Conservation (phyloP, 2,888 invertebrate genomes). For the Phlogophora meticulosa region DNA sequence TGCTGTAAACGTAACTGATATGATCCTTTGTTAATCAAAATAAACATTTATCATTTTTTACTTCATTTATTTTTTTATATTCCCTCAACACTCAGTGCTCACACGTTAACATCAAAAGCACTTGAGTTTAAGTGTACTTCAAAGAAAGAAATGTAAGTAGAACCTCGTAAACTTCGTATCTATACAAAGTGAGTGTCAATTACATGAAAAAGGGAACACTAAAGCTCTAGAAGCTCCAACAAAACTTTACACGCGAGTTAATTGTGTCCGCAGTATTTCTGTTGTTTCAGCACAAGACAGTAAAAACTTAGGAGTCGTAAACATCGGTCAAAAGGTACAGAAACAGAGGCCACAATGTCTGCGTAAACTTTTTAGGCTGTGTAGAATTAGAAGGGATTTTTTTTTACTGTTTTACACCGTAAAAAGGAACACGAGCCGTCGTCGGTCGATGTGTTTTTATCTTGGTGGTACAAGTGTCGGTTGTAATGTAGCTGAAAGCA, state of each 20-base stretch:
- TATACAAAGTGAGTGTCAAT: constrained; percentile 63
- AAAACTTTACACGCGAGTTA: constrained; percentile 75
- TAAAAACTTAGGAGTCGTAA: constrained; percentile 75
- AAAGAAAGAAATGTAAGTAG: constrained; percentile 37
- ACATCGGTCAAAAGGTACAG: constrained; percentile 63
- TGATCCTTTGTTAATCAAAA: no score
- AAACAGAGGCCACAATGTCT: constrained; percentile 55
- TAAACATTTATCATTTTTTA: no score
- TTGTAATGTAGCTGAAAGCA: constrained; percentile 2
- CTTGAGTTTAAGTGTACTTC: constrained; percentile 31
- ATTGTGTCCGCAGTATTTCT: constrained; percentile 73
- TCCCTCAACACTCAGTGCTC: constrained; percentile 8
- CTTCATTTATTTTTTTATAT: no score
- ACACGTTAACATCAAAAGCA: constrained; percentile 38
- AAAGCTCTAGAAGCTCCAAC: constrained; percentile 55
- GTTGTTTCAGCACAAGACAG: constrained; percentile 68
- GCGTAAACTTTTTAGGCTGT: constrained; percentile 53
- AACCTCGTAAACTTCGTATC: constrained; percentile 54
- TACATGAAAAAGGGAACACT: constrained; percentile 64
- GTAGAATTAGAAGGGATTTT: constrained; percentile 34
- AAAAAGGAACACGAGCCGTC: constrained; percentile 13
- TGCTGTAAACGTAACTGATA: no score
- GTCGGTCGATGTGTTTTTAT: constrained; percentile 19
- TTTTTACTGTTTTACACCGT: constrained; percentile 45
- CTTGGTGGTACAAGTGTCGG: constrained; percentile 15